Conservation (phyloP, 1,140 invertebrate species). For the Apis laboriosa region DNA sequence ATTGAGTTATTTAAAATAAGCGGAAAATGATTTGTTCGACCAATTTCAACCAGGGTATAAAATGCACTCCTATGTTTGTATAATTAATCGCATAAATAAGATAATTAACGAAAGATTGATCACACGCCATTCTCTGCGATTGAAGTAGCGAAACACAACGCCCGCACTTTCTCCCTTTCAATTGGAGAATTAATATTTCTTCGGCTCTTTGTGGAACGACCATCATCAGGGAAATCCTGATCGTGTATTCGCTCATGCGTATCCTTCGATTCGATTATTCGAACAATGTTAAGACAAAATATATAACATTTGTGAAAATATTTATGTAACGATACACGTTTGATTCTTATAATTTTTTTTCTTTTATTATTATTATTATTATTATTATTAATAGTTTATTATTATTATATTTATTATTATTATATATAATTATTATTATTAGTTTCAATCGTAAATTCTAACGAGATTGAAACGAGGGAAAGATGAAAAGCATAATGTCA, state of each 20-base stretch:
- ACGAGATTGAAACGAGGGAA: too few relatives aligned
- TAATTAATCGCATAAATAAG: background rate
- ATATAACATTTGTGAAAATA: background rate
- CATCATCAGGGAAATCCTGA: background rate
- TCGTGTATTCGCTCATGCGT: background rate
- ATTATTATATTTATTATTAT: too few relatives aligned
- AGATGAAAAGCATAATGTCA: too few relatives aligned
- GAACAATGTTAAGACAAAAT: background rate
- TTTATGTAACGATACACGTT: background rate
- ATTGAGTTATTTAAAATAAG: background rate
- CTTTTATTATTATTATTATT: background rate
- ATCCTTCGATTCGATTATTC: background rate
- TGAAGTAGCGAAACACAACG: background rate
- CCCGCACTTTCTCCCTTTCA: slow-evolving; percentile 9
- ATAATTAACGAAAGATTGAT: background rate
- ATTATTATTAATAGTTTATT: too few relatives aligned
- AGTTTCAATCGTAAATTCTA: background rate
- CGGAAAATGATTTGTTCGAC: background rate
- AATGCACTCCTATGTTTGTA: background rate
- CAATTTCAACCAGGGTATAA: background rate
- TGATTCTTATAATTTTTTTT: background rate
- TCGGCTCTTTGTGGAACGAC: background rate
- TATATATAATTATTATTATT: background rate
- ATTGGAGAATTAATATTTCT: slow-evolving; percentile 27
- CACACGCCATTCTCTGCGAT: background rate